Percentiles rank a stretch among this genome's conserved stretches.
Evolutionary conservation across 2,888 invertebrate species (phyloP).

Genomic region (Dicyrtomina minuta): DNA sequence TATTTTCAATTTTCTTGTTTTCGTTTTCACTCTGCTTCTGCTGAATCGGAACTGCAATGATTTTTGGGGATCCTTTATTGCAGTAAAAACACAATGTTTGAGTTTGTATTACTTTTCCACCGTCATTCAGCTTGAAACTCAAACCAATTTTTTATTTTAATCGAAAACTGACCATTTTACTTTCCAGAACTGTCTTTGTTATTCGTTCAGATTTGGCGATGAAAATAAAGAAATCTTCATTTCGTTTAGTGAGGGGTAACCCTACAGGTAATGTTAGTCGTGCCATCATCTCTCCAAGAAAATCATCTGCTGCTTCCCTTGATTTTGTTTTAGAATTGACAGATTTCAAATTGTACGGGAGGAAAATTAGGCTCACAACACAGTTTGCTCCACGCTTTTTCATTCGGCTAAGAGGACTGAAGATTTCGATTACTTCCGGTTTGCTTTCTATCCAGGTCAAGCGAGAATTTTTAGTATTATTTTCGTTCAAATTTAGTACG

Average conservation of each 20-base stretch:
- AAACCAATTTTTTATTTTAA: too few species aligned
- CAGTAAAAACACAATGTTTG: slow-evolving; percentile 7
- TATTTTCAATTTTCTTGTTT: too few species aligned
- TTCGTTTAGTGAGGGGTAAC: background rate
- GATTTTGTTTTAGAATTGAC: too few species aligned
- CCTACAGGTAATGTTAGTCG: background rate
- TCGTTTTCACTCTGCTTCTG: too few species aligned
- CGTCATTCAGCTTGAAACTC: too few species aligned
- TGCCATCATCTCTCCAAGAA: background rate
- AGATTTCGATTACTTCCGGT: too few species aligned
- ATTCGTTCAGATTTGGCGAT: background rate
- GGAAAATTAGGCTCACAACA: background rate
- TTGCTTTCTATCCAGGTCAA: too few species aligned
- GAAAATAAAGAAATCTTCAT: background rate
- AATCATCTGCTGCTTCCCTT: background rate
- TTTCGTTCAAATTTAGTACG: too few species aligned
- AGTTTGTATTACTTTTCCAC: too few species aligned
- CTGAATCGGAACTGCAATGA: too few species aligned
- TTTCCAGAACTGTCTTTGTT: background rate
- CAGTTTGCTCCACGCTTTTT: background rate
- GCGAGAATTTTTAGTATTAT: too few species aligned
- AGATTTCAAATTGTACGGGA: background rate
- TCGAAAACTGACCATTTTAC: background rate
- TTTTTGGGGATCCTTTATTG: background rate
- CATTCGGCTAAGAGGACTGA: too few species aligned